These are phyloP conservation scores for Rana temporaria DNA, from an alignment of 2,113 vertebrate species.

Conservation along the genomic window DNA sequence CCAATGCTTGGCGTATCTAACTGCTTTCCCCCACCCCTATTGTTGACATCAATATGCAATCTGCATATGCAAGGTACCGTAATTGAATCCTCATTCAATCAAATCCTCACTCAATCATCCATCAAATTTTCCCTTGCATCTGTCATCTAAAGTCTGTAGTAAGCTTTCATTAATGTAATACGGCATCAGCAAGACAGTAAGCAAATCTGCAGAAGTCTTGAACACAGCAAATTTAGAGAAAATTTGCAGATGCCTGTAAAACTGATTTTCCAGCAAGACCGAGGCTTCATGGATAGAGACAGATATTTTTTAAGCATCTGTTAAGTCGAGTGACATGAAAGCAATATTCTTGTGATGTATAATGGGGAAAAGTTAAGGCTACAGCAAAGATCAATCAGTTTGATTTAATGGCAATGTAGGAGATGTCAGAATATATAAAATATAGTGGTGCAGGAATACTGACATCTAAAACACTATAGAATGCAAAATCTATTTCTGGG, in stretches of 20 bases:
- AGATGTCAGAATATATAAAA: constrained; percentile 23
- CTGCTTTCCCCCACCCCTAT: too few relatives aligned
- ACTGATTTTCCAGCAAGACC: constrained; percentile 9
- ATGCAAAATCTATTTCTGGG: not conserved
- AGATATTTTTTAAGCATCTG: constrained; percentile 28
- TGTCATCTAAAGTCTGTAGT: too few relatives aligned
- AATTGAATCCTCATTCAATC: too few relatives aligned
- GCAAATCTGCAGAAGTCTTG: too few relatives aligned
- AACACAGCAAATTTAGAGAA: constrained; percentile 18
- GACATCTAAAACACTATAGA: constrained; percentile 12
- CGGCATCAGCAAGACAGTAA: too few relatives aligned
- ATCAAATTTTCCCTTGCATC: too few relatives aligned
- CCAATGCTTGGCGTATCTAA: too few relatives aligned
- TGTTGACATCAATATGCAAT: too few relatives aligned
- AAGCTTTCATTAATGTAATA: too few relatives aligned
- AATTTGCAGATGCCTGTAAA: constrained; percentile 14
- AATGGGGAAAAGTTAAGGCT: constrained; percentile 29
- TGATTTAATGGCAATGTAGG: constrained; percentile 41
- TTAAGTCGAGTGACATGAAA: constrained; percentile 32
- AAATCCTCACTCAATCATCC: too few relatives aligned
- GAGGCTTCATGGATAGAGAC: constrained; percentile 28
- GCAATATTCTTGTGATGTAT: constrained; percentile 30
- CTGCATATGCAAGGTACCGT: too few relatives aligned
- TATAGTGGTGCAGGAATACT: constrained; percentile 25
- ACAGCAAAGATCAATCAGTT: constrained; percentile 38